Conservation (phyloP, 2,888 invertebrate species). For the Dryococelus australis region DNA sequence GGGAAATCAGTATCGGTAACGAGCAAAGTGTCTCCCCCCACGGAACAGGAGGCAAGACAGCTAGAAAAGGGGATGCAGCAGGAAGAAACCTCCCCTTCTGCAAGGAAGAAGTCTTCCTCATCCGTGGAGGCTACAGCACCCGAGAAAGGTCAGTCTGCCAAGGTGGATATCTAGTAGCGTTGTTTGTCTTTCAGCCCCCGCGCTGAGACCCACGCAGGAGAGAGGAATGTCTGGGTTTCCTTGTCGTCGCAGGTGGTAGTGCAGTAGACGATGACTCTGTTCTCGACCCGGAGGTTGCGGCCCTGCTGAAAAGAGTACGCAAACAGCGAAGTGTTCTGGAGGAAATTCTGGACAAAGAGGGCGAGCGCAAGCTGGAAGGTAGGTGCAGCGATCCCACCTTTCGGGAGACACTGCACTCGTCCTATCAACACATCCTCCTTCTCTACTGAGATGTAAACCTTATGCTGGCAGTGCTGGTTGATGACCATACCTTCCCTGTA, state of each 20-base stretch:
- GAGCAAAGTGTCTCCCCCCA: background rate
- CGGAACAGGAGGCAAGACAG: background rate
- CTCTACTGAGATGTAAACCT: background rate
- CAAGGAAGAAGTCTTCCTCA: background rate
- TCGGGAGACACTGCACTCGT: background rate
- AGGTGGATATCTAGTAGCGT: background rate
- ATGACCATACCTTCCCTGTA: no score
- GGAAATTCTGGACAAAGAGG: slow-evolving; percentile 71
- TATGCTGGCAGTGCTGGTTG: no score
- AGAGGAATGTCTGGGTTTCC: background rate
- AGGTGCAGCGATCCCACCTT: slow-evolving; percentile 1
- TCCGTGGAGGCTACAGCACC: background rate
- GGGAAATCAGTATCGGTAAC: background rate
- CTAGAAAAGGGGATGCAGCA: background rate
- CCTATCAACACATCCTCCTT: background rate
- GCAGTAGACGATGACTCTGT: slow-evolving; percentile 58
- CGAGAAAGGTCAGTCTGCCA: background rate
- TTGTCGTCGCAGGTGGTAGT: background rate
- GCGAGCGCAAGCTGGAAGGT: slow-evolving; percentile 43
- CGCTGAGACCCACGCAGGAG: background rate
- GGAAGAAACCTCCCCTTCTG: background rate
- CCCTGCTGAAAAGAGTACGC: slow-evolving; percentile 69
- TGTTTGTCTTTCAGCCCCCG: background rate
- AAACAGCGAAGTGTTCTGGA: slow-evolving; percentile 74
- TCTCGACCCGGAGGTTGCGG: slow-evolving; percentile 68